Base-by-base conservation (phyloP, 2,797 vertebrate genomes). In the Tragelaphus oryx region DNA sequence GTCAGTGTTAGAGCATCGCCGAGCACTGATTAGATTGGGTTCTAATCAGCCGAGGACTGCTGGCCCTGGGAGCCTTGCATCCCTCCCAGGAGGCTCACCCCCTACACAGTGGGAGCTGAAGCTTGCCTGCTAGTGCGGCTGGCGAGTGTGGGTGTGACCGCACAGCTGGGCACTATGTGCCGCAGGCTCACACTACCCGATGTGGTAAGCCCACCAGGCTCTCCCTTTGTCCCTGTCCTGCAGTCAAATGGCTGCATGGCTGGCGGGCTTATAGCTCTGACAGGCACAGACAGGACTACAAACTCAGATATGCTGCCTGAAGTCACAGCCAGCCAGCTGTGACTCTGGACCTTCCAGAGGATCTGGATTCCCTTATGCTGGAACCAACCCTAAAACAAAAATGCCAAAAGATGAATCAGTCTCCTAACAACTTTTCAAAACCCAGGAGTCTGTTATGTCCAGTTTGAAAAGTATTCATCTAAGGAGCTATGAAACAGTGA, bases 351-450 rank as follows among this genome's bases (percentile, higher is more conserved):
- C 48, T 28, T 86, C 78, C 14, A 16, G 52, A 44, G 28, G 10
- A 59, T 28, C 17, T 16, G 30, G 57, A 60, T 5, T 8, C 46
- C 41, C 9, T 41, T 54, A 13, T 18, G 68, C 33, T 71, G 54
- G 30, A 89, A 76, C 16, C 26, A 60, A 28, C n/a, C 37, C 48
- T 59, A 50, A 84, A 71, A 82, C 60, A 16, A 62, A 92, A 30
- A 55, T n/a, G 41, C 8, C 17, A 30, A 50, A 41, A 50, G 71
- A 88, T 46, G 14, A 74, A 65, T 60, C 71, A 18, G 50, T n/a
- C 85, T 93, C 22, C 28, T 33, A 60, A 62, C 44, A 41, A 81
- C 14, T 26, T 68, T 85, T 79, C 62, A 75, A 88, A 91, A 78
- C 33, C 16, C 12, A 85, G 68, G 81, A 87, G 7, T 11, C 78